Evolutionary conservation across 2,888 invertebrate species (phyloP).

Genomic region (Cetonia aurata): DNA sequence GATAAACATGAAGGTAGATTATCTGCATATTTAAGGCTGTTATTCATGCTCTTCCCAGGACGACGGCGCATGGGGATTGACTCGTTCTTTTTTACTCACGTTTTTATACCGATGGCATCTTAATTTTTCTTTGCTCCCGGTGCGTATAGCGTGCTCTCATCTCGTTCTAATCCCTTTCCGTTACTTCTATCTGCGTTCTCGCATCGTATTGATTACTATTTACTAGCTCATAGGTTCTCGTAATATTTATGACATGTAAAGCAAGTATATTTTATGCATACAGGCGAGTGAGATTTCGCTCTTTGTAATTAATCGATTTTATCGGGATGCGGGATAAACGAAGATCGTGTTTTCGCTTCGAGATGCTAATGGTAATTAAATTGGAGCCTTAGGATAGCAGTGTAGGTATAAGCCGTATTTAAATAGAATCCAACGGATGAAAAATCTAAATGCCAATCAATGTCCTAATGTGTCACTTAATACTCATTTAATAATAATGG

Average conservation of each 20-base stretch:
- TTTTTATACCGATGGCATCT: constrained; percentile 23
- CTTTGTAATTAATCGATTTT: constrained; percentile 31
- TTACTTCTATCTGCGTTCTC: neutral
- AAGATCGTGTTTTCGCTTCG: constrained; percentile 19
- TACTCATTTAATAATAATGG: too few relatives aligned
- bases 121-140: constrained; percentile 16
- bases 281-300: constrained; percentile 20
- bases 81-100: constrained; percentile 43
- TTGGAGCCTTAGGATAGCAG: too few relatives aligned
- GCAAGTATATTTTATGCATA: constrained; percentile 32
- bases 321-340: neutral
- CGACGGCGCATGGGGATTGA: constrained; percentile 44
- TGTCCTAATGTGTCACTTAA: too few relatives aligned
- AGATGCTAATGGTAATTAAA: neutral
- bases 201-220: constrained; percentile 18
- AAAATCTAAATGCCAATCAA: too few relatives aligned
- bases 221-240: constrained; percentile 19
- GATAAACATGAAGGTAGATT: constrained; percentile 53
- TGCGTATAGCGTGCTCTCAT: neutral
- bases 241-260: constrained; percentile 27
- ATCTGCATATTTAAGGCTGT: constrained; percentile 53
- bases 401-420: too few relatives aligned
- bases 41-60: constrained; percentile 52
- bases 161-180: constrained; percentile 1
- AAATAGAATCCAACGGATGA: too few relatives aligned